Conservation (phyloP, 2,113 vertebrate species). For the Microtus montanus region DNA sequence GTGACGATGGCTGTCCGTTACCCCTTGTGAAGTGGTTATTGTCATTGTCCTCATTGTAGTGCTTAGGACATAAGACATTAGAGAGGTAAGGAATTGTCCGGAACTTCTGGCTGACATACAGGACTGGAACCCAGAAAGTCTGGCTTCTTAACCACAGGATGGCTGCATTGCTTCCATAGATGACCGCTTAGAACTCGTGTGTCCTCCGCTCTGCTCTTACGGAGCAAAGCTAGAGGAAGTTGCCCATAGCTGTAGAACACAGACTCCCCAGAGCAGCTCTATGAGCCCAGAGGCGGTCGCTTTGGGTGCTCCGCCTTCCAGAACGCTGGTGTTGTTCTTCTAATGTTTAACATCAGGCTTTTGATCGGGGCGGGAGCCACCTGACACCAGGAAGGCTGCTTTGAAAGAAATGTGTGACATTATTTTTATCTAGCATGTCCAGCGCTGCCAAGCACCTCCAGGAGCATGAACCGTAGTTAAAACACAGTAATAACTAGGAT, state of each 20-base stretch:
- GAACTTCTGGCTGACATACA: background rate
- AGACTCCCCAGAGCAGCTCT: background rate
- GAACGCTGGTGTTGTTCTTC: background rate
- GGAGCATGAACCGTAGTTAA: background rate
- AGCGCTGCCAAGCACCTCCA: background rate
- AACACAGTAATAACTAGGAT: background rate
- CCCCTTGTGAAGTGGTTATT: background rate
- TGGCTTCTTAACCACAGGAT: rapidly evolving
- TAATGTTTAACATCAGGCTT: background rate
- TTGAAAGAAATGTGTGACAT: background rate
- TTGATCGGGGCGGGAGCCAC: rapidly evolving
- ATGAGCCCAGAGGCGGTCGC: background rate
- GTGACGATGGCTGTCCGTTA: background rate
- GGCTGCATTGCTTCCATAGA: rapidly evolving
- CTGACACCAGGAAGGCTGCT: background rate
- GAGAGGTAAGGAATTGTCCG: background rate
- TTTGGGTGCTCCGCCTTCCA: background rate
- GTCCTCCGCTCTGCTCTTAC: background rate
- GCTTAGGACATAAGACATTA: background rate
- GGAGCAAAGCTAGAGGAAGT: background rate
- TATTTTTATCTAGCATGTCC: no score
- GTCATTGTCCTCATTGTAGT: background rate
- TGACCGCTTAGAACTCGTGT: rapidly evolving
- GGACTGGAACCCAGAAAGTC: background rate
- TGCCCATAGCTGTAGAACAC: background rate